Evolutionary conservation across 92 coral and sea anemone genomes (phyloP), one percentile per base, ranked within the genome.

Genomic region (Parazoanthus swiftii): DNA sequence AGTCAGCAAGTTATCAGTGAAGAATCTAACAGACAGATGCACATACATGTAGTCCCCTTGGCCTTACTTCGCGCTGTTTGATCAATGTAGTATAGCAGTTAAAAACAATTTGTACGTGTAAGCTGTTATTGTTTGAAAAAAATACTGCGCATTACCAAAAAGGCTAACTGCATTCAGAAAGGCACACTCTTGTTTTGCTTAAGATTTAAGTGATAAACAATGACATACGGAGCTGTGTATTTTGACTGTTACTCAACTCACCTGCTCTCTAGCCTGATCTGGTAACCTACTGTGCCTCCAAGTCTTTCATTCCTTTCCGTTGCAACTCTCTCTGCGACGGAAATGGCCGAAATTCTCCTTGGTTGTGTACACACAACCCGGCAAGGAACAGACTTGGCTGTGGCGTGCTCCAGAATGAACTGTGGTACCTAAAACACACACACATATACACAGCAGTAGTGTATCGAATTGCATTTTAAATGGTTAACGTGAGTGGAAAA

Each of bases 351-450:
- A 48, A 97, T 95, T 54, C 99, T 89, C n/a, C 99, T 95, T 42
- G 99, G 99, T 86, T 97, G 99, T 15, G 99, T 95, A 73, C 99
- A 97, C 16, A 97, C 93, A 29, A 97, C 63, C 16, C 99, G 98
- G 86, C 99, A 97, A 1, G 98, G 98, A 23, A 84, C 89, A 5
- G 98, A 93, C 9, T 39, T 86, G 33, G 89, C 74, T 37, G 89
- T 85, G 18, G 93, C 93, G 76, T 93, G 86, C 86, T 97, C 99
- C 63, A 97, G 86, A 79, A 97, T 92, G 72, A 84, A 97, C 89
- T 97, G 99, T 4, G 99, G 96, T 3, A 97, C 97, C 99, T 97
- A 29, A 2, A 86, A 63, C 0, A 63, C 70, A 63, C 8, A 68
- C 39, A 26, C 70, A 14, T 66, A 54, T 63, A 0, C 0, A 20